phyloP scores from a whole-genome alignment of 2,113 vertebrate species.

The Thamnaconus septentrionalis region DNA sequence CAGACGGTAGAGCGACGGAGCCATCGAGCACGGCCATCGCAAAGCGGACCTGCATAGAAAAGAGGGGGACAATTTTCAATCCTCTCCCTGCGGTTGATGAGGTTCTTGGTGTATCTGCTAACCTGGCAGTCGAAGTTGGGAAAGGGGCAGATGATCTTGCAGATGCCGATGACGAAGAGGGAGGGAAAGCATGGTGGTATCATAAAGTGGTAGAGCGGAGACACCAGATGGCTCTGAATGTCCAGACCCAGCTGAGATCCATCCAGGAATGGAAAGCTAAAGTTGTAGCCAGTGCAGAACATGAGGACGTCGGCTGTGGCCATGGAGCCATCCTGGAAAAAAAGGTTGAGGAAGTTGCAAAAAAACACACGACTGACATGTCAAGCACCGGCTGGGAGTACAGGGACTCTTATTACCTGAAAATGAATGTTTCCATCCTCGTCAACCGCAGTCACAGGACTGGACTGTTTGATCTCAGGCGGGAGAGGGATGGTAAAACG shows the following conservation, averaged over 20 bases:
- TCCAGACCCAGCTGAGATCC: constrained; percentile 59
- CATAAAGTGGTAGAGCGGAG: constrained; percentile 74
- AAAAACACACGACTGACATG: not conserved
- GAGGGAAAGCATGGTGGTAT: constrained; percentile 75
- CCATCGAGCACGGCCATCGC: constrained; percentile 65
- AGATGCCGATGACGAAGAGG: constrained; percentile 78
- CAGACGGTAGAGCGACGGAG: constrained; percentile 47
- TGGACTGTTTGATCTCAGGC: constrained; percentile 56
- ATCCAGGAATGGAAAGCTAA: constrained; percentile 73
- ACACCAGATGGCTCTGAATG: constrained; percentile 65
- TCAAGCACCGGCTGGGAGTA: not conserved
- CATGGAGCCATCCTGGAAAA: constrained; percentile 59
- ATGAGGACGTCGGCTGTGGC: constrained; percentile 68
- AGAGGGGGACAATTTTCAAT: not conserved
- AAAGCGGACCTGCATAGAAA: constrained; percentile 58
- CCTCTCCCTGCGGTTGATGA: not conserved
- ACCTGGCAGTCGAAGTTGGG: constrained; percentile 81
- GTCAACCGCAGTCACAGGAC: constrained; percentile 48
- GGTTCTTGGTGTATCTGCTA: not conserved
- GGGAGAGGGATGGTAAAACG: constrained; percentile 60
- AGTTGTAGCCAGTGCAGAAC: constrained; percentile 83
- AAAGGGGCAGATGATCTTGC: constrained; percentile 79
- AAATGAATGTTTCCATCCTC: constrained; percentile 63
- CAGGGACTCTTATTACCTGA: constrained; percentile 48
- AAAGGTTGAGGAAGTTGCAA: not conserved